Evolutionary conservation across 2,888 invertebrate genomes (phyloP).

Genomic region (Lasius fuliginosus): DNA sequence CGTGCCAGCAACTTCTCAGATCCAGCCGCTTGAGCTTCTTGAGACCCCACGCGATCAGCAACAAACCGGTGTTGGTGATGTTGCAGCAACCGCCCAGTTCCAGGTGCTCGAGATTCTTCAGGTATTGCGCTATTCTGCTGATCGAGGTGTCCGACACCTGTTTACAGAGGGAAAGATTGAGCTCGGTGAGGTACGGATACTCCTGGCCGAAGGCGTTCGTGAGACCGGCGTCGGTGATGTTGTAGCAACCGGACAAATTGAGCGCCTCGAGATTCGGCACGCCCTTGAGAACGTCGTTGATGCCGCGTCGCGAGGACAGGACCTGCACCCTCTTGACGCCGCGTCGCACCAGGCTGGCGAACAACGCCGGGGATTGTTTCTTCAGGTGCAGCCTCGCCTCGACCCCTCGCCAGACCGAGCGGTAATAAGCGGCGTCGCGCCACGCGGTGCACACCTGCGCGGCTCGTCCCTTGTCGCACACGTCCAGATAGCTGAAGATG

Average conservation of each 20-base stretch:
- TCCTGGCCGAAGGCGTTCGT: constrained; percentile 94
- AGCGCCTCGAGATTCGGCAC: constrained; percentile 95
- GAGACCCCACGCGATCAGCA: constrained; percentile 95
- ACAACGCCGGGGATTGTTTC: constrained; percentile 93
- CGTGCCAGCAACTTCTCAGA: constrained; percentile 96
- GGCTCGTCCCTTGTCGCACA: constrained; percentile 95
- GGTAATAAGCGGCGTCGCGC: constrained; percentile 97
- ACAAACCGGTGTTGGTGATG: constrained; percentile 95
- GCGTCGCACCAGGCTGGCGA: constrained; percentile 94
- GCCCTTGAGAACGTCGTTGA: constrained; percentile 94
- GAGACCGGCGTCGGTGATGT: constrained; percentile 95
- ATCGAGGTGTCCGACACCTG: constrained; percentile 97
- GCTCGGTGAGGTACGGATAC: constrained; percentile 91
- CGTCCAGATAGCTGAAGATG: constrained; percentile 96
- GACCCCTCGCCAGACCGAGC: constrained; percentile 97
- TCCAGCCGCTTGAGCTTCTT: constrained; percentile 94
- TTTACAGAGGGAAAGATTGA: constrained; percentile 97
- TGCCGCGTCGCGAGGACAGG: constrained; percentile 93
- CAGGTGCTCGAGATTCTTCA: constrained; percentile 94
- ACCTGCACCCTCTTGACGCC: constrained; percentile 97
- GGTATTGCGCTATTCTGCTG: constrained; percentile 93
- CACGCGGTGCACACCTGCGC: constrained; percentile 96
- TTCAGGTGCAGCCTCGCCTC: constrained; percentile 96
- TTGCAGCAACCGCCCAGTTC: constrained; percentile 97
- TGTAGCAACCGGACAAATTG: constrained; percentile 97